A percentile compares a stretch with the other conserved stretches of the same genome.
These are phyloP conservation scores for Heliornis fulica DNA, from an alignment of 2,113 vertebrate species.

Conservation along the genomic window DNA sequence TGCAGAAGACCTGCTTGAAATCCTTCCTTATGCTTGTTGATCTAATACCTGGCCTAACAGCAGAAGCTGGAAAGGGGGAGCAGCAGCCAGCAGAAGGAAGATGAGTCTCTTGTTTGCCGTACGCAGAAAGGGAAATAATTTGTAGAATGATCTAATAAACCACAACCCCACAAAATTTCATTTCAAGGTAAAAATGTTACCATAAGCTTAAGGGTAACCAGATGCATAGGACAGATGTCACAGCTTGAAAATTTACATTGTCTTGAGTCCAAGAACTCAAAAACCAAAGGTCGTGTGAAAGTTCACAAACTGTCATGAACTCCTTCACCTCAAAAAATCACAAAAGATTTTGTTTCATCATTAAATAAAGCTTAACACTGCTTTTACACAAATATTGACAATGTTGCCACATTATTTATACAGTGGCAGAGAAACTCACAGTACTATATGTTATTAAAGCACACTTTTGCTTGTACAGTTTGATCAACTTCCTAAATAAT, in stretches of 20 bases:
- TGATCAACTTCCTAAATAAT: not conserved
- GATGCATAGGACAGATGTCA: not conserved
- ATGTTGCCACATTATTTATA: not conserved
- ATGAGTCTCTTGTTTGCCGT: not conserved
- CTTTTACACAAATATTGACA: conserved; percentile 5
- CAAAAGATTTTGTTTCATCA: not conserved
- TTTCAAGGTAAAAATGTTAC: not conserved
- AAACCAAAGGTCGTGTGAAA: not conserved
- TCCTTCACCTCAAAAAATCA: not conserved
- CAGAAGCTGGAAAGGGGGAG: not conserved
- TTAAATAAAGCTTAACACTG: not conserved
- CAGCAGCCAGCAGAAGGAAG: not conserved
- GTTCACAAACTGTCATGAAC: not conserved
- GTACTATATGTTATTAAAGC: not conserved
- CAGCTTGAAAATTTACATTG: not conserved
- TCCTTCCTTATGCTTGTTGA: not conserved
- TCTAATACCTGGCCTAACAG: not conserved
- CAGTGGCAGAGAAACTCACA: not conserved
- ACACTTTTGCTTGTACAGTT: not conserved
- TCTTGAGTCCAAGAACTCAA: not conserved
- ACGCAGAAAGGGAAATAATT: not conserved
- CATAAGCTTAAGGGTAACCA: not conserved
- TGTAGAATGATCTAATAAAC: not conserved
- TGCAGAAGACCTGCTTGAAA: not conserved
- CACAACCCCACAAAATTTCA: not conserved